phyloP scores from a whole-genome alignment of 1,140 invertebrate genomes.

The Dryas iulia region DNA sequence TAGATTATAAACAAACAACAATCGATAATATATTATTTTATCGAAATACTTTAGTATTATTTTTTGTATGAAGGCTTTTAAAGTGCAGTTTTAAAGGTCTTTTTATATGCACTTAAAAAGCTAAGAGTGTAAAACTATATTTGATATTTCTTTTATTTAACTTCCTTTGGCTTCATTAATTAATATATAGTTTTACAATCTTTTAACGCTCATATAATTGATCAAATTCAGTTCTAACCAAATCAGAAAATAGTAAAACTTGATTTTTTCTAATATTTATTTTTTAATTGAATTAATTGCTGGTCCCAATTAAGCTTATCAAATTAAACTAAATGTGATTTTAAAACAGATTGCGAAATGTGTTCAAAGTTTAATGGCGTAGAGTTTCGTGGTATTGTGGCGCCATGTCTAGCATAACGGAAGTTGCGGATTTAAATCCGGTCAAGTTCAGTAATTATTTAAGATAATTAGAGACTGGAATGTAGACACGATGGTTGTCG shows the following conservation, averaged over 20 bases:
- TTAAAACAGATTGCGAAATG: not conserved
- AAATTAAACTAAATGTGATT: not conserved
- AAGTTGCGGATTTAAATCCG: not conserved
- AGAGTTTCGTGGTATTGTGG: not conserved
- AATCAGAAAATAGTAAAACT: not conserved
- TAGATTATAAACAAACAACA: not conserved
- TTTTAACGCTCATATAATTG: not conserved
- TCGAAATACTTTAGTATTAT: not conserved
- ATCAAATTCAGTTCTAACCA: not conserved
- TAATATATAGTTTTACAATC: not conserved
- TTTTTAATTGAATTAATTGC: not conserved
- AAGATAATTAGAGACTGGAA: not conserved
- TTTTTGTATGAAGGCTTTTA: not conserved
- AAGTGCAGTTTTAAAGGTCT: not conserved
- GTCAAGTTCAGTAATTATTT: not conserved
- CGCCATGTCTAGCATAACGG: not conserved
- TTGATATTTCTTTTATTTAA: not conserved
- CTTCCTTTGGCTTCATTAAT: not conserved
- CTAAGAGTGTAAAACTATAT: not conserved
- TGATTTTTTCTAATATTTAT: not conserved
- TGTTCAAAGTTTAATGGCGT: not conserved
- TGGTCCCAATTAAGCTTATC: not conserved
- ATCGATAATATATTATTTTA: not conserved
- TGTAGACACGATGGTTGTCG: not conserved
- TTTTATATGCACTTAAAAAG: not conserved